A percentile compares a stretch with the other conserved stretches of the same genome.
These are phyloP conservation scores for Noctua comes DNA, from an alignment of 2,888 invertebrate species.

Conservation along the genomic window DNA sequence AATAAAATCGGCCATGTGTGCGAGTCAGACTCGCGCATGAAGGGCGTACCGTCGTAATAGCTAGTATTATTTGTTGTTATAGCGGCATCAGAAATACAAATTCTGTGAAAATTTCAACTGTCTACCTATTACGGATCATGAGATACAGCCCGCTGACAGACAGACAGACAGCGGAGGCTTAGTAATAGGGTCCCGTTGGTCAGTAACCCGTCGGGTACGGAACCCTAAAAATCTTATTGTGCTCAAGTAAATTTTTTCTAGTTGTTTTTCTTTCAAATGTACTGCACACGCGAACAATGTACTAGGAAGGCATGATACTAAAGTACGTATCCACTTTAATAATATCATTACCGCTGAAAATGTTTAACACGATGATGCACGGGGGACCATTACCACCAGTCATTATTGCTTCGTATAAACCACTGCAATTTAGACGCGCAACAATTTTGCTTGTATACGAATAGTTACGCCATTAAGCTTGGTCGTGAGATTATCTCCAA, in stretches of 20 bases:
- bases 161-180: no score
- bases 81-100: no score
- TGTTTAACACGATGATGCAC: conserved; percentile 75
- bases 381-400: conserved; percentile 70
- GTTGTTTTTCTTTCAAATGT: conserved; percentile 28
- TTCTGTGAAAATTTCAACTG: no score
- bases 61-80: no score
- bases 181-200: no score
- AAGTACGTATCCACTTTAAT: conserved; percentile 53
- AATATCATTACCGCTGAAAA: conserved; percentile 69
- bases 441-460: conserved; percentile 72
- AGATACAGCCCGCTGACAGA: no score
- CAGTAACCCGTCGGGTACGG: no score
- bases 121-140: no score
- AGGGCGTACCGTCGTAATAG: no score
- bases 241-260: conserved; percentile 32
- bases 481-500: conserved; percentile 66
- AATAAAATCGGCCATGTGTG: no score
- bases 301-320: conserved; percentile 6
- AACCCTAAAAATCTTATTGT: not conserved
- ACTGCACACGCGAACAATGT: conserved; percentile 9
- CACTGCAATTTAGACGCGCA: conserved; percentile 75
- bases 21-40: no score
- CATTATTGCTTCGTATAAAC: conserved; percentile 75
- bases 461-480: conserved; percentile 75